Evolutionary conservation across 2,797 vertebrate species (phyloP), one percentile per base, ranked within the genome.

Genomic region (Characodon lateralis): DNA sequence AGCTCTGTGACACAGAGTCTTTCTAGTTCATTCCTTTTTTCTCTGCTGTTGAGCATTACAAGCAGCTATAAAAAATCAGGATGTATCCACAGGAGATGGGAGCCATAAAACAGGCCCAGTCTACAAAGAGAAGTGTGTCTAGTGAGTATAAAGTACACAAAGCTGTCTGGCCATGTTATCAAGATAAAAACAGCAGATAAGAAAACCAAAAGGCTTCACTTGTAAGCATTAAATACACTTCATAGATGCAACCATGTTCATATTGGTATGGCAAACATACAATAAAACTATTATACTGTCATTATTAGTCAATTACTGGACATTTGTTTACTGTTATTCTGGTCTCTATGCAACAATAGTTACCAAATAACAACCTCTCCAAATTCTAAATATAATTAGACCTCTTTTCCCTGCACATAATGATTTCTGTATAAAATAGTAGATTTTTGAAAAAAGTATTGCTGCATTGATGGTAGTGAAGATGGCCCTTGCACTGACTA

Each of bases 31-130:
- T 50, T 43, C 56, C 24, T 73, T 53, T 71, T 63, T 73, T 26
- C 9, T 22, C 56, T 71, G 31, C 31, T 78, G 50, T 72, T 83
- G 84, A 80, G 76, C 70, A 78, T 85, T 80, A 79, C 50, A 79
- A 61, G 59, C 65, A 65, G 63, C 74, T 77, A 85, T 89, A 90
- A 89, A 80, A 73, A 81, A 92, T 88, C 79, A 85, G 66, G 80
- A 76, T 65, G 51, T 3, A 74, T 82, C 73, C 73, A 76, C 84
- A 86, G 88, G 71, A 87, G 76, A 80, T 77, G 50, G 63, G 13
- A 78, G 78, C 85, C 82, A 86, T 92, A 91, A 93, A 92, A 85
- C 72, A 78, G 73, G 66, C 75, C 8, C 77, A 9, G 46, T 63
- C 51, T 48, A 59, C 63, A 59, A 20, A 66, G 58, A 71, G n/a